These are phyloP conservation scores for Muscicapa adusta DNA, from an alignment of 2,113 vertebrate genomes.

Conservation along the genomic window DNA sequence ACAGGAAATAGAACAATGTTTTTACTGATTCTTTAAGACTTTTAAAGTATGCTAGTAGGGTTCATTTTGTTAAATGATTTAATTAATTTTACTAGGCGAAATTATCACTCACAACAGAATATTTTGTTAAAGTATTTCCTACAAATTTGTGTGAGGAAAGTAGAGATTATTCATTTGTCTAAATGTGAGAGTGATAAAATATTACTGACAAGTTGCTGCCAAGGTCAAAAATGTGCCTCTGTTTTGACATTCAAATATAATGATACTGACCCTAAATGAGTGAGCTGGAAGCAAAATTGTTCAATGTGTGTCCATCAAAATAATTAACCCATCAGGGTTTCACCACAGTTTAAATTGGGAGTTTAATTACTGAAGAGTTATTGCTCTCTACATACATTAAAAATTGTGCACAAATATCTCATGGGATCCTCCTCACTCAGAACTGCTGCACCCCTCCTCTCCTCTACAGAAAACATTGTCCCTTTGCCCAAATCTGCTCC, in stretches of 20 bases:
- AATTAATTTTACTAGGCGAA: background rate
- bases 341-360: background rate
- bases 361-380: background rate
- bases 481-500: background rate
- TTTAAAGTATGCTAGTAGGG: background rate
- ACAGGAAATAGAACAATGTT: background rate
- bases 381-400: accelerated
- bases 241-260: background rate
- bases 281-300: background rate
- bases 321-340: background rate
- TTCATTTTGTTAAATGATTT: background rate
- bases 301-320: background rate
- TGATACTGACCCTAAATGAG: background rate
- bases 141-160: background rate
- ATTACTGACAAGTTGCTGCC: background rate
- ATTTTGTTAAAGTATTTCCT: background rate
- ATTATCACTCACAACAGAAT: background rate
- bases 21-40: background rate
- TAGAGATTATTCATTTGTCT: background rate
- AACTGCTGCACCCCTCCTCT: background rate
- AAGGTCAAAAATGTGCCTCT: background rate
- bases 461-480: accelerated
- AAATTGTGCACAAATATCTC: background rate
- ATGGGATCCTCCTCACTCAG: background rate
- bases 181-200: background rate